Evolutionary conservation across 2,797 vertebrate genomes (phyloP), one percentile per base, ranked within the genome.

Genomic region (Ctenopoma kingsleyae): DNA sequence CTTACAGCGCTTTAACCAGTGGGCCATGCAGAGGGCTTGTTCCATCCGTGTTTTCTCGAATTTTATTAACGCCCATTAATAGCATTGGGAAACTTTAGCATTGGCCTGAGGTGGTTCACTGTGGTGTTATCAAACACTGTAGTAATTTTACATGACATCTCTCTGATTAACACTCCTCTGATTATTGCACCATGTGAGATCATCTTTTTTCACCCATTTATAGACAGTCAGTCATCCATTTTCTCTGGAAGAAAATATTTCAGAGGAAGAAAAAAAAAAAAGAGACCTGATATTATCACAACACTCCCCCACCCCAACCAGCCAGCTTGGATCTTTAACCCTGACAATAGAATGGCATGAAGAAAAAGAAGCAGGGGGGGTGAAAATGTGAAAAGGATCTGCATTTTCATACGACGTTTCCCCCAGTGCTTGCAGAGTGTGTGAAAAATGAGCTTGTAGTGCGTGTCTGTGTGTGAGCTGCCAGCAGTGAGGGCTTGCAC

Each of bases 401-500:
- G 64, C 49, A 44, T 83, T 90, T 89, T 87, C 83, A 86, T 78
- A 61, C n/a, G 4, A 48, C 19, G 50, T 63, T 48, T 54, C 56
- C 69, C 78, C 57, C 49, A 30, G 65, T 71, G 70, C 67, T 58
- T 36, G 47, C 59, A 73, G 61, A 59, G 69, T 84, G 69, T 84
- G 86, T 86, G 84, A 87, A 83, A 86, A 89, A 87, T 86, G 50
- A 68, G 77, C 76, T 80, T 54, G 67, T 63, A 64, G 55, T 76
- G 79, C 62, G 76, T 74, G 67, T 74, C 44, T 80, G 74, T 63
- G 66, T 67, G 90, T 80, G 90, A 91, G 87, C 88, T 90, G 88
- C 83, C 81, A 90, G 77, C 76, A 87, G 89, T 92, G 90, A 94
- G 91, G 86, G 85, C 87, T 90, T 95, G 95, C 96, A 96, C 95